Percentiles rank a stretch among this genome's conserved stretches.
Conservation (phyloP, 2,797 vertebrate species). For the Ceyx erithaca region DNA sequence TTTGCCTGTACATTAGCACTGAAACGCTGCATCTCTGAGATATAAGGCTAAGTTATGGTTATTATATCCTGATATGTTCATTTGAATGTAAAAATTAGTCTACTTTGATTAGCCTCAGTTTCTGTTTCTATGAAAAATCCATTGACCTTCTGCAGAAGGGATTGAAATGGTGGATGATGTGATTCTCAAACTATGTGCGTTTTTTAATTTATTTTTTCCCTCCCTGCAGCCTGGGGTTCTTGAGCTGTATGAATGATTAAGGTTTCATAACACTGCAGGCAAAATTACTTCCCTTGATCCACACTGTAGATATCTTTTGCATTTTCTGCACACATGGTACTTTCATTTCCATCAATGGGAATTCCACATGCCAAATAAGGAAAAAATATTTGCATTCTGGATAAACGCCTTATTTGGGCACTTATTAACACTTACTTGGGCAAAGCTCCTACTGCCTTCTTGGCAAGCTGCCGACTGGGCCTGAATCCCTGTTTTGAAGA, state of each 20-base stretch:
- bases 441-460: constrained; percentile 10
- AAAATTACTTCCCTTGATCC: constrained; percentile 47
- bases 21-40: not conserved
- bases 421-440: not conserved
- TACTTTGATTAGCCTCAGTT: not conserved
- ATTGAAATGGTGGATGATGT: constrained; percentile 12
- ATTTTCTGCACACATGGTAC: constrained; percentile 29
- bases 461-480: not conserved
- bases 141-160: not conserved
- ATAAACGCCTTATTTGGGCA: constrained; percentile 30
- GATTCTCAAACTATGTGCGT: not conserved
- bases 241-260: constrained; percentile 5
- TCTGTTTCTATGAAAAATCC: not conserved
- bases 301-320: constrained; percentile 12
- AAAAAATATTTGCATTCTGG: constrained; percentile 61
- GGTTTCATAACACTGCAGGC: constrained; percentile 31
- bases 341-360: constrained; percentile 61
- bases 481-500: not conserved
- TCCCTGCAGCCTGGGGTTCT: not conserved
- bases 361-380: constrained; percentile 57
- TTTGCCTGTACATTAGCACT: not conserved
- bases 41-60: not conserved
- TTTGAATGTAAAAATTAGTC: not conserved
- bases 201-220: not conserved
- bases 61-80: not conserved